A percentile compares a stretch with the other conserved stretches of the same genome.
Evolutionary conservation across 2,113 vertebrate species (phyloP).

Genomic region (Neolamprologus fasciatus): DNA sequence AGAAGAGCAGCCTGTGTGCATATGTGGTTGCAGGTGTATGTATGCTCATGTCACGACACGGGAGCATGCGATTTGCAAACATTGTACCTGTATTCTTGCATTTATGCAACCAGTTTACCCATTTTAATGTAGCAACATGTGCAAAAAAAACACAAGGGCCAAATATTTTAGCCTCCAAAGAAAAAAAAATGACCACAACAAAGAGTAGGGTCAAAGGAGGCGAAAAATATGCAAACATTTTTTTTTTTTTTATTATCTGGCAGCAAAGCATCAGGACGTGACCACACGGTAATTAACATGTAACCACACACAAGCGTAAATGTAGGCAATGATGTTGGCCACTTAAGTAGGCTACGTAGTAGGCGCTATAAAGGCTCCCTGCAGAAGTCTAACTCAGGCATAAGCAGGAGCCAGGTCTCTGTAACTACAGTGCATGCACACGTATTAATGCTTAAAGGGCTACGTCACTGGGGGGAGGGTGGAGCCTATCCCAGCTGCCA

Average conservation of each 20-base stretch:
- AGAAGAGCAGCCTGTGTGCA: background rate
- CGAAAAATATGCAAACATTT: fast-evolving
- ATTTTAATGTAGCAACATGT: background rate
- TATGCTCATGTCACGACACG: background rate
- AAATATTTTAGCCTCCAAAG: background rate
- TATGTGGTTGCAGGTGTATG: background rate
- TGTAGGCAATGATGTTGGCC: background rate
- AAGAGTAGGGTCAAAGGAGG: background rate
- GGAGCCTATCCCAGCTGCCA: background rate
- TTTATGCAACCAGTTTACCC: background rate
- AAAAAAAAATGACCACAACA: background rate
- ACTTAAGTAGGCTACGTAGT: background rate
- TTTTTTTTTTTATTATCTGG: background rate
- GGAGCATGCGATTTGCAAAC: background rate
- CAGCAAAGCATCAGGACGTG: background rate
- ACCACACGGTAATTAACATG: background rate
- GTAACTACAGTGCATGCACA: background rate
- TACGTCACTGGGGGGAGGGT: background rate
- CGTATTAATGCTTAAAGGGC: background rate
- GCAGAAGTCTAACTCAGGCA: background rate
- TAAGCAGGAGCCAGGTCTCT: background rate
- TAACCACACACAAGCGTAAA: background rate
- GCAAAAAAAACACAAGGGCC: fast-evolving
- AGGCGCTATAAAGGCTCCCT: background rate
- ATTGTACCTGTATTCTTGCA: background rate